Conservation (phyloP, 2,888 invertebrate species). For the Dasysyrphus tricinctus region DNA sequence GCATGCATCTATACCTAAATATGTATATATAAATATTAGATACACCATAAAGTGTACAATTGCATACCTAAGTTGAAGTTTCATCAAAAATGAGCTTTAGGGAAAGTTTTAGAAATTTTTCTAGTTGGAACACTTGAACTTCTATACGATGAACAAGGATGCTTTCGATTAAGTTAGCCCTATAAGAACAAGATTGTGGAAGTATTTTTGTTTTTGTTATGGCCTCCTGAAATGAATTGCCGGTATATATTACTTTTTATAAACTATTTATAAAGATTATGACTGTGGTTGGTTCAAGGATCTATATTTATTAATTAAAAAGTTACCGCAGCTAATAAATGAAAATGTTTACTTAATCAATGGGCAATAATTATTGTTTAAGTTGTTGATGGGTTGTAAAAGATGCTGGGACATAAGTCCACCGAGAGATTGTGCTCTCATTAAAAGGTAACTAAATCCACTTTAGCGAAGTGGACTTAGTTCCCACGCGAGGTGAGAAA, state of each 20-base stretch:
- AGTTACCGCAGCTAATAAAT: neutral
- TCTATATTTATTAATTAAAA: neutral
- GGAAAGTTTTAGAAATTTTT: conserved; percentile 34
- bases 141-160: conserved; percentile 5
- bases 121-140: conserved; percentile 53
- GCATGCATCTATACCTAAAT: neutral
- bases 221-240: neutral
- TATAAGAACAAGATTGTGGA: conserved; percentile 13
- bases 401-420: no score
- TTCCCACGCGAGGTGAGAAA: no score
- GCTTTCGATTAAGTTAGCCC: conserved; percentile 28
- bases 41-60: conserved; percentile 27
- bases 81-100: conserved; percentile 14
- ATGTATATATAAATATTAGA: neutral
- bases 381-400: no score
- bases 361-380: no score
- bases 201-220: neutral
- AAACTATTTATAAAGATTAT: neutral
- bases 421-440: no score
- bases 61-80: conserved; percentile 29
- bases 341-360: neutral
- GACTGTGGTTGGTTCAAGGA: neutral
- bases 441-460: no score
- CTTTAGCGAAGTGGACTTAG: no score
- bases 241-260: neutral